phyloP scores from a whole-genome alignment of 2,888 invertebrate genomes.

The Clistopyga incitator region DNA sequence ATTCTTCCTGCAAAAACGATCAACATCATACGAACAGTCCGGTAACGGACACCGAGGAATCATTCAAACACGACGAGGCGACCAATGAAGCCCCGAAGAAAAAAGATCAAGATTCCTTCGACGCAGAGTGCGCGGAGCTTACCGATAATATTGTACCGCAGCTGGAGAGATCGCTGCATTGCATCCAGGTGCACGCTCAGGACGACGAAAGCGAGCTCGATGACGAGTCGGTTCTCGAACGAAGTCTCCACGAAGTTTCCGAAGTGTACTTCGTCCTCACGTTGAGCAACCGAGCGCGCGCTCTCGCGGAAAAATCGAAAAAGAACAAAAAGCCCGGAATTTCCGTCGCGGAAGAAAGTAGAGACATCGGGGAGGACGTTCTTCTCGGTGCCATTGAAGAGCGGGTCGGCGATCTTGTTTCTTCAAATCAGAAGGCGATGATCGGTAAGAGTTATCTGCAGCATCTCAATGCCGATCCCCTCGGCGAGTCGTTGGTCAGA shows the following conservation, averaged over 20 bases:
- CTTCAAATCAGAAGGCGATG: conserved; percentile 44
- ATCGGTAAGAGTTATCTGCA: conserved; percentile 55
- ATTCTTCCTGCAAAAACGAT: background rate
- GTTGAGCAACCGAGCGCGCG: conserved; percentile 61
- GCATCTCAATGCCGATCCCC: conserved; percentile 45
- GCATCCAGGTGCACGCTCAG: conserved; percentile 47
- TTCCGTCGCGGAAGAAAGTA: background rate
- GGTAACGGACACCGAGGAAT: background rate
- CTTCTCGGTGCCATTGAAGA: conserved; percentile 59
- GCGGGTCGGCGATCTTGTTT: conserved; percentile 54
- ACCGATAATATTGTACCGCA: conserved; percentile 23
- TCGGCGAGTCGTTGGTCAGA: background rate
- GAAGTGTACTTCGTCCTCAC: conserved; percentile 68
- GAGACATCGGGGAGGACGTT: conserved; percentile 61
- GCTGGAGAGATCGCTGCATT: conserved; percentile 50
- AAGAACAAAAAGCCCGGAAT: conserved; percentile 14
- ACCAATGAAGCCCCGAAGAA: background rate
- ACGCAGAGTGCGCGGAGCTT: background rate
- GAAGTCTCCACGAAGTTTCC: conserved; percentile 71
- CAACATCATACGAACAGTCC: background rate
- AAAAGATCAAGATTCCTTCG: background rate
- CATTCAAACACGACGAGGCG: background rate
- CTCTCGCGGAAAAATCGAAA: conserved; percentile 41
- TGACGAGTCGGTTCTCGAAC: conserved; percentile 59
- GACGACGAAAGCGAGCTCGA: conserved; percentile 51